Evolutionary conservation across 1,140 invertebrate genomes (phyloP).

Genomic region (Macrotrachela quadricornifera): DNA sequence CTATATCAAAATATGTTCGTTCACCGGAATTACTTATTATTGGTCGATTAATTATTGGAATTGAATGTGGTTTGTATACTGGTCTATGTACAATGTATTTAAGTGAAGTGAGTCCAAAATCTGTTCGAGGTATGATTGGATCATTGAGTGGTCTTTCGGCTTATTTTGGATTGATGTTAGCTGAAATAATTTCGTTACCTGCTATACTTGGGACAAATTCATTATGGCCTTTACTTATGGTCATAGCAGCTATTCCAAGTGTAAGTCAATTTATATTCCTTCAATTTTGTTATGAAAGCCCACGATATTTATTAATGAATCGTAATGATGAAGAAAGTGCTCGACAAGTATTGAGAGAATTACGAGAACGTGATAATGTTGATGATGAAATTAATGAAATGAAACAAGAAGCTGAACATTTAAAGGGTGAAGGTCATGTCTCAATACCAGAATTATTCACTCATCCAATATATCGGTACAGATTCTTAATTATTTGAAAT

Average conservation of each 20-base stretch:
- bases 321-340: slow-evolving; percentile 79
- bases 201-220: slow-evolving; percentile 73
- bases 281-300: slow-evolving; percentile 77
- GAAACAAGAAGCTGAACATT: too few relatives aligned
- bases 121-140: slow-evolving; percentile 50
- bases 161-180: slow-evolving; percentile 61
- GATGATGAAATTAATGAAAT: too few relatives aligned
- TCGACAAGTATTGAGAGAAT: slow-evolving; percentile 39
- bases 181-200: slow-evolving; percentile 68
- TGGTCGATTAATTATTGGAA: slow-evolving; percentile 82
- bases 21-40: slow-evolving; percentile 89
- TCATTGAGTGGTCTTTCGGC: slow-evolving; percentile 85
- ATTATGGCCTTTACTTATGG: slow-evolving; percentile 46
- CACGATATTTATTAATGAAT: slow-evolving; percentile 67
- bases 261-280: slow-evolving; percentile 68
- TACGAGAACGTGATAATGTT: too few relatives aligned
- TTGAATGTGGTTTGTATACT: slow-evolving; percentile 52
- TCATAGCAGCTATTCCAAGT: slow-evolving; percentile 62
- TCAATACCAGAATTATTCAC: too few relatives aligned
- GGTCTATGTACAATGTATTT: slow-evolving; percentile 91
- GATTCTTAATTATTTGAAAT: too few relatives aligned
- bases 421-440: too few relatives aligned
- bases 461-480: too few relatives aligned
- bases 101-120: slow-evolving; percentile 82
- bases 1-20: slow-evolving; percentile 65